phyloP scores from a whole-genome alignment of 2,113 vertebrate species.

The Oriolus oriolus region DNA sequence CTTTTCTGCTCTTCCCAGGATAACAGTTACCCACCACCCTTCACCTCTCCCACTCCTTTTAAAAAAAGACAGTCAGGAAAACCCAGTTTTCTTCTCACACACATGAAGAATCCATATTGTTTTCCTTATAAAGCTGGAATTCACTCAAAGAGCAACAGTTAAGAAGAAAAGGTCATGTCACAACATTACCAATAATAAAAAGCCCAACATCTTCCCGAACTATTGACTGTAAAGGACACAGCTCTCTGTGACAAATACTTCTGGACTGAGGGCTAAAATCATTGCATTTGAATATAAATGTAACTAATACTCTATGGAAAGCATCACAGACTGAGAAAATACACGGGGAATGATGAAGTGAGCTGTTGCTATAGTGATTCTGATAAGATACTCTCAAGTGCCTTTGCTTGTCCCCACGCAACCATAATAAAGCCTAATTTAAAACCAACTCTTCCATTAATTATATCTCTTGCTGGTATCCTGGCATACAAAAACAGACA shows the following conservation, averaged over 20 bases:
- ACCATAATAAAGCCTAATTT: slow-evolving; percentile 35
- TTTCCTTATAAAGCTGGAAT: background rate
- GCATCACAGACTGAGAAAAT: slow-evolving; percentile 65
- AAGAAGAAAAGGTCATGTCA: background rate
- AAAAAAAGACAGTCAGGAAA: background rate
- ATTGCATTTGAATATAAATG: slow-evolving; percentile 45
- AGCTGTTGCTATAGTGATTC: slow-evolving; percentile 80
- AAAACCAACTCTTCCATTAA: slow-evolving; percentile 32
- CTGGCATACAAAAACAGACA: background rate
- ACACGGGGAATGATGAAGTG: slow-evolving; percentile 56
- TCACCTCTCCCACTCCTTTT: background rate
- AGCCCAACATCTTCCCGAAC: background rate
- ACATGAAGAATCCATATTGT: background rate
- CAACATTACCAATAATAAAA: background rate
- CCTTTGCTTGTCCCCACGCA: background rate
- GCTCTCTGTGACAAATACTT: background rate
- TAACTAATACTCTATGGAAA: slow-evolving; percentile 61
- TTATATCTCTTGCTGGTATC: background rate
- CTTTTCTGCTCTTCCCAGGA: background rate
- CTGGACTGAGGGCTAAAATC: background rate
- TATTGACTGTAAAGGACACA: background rate
- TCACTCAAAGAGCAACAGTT: background rate
- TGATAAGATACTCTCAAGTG: slow-evolving; percentile 53
- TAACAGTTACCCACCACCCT: background rate
- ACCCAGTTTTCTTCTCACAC: background rate